Conservation (phyloP, 2,113 vertebrate species). For the Leucosticte australis region DNA sequence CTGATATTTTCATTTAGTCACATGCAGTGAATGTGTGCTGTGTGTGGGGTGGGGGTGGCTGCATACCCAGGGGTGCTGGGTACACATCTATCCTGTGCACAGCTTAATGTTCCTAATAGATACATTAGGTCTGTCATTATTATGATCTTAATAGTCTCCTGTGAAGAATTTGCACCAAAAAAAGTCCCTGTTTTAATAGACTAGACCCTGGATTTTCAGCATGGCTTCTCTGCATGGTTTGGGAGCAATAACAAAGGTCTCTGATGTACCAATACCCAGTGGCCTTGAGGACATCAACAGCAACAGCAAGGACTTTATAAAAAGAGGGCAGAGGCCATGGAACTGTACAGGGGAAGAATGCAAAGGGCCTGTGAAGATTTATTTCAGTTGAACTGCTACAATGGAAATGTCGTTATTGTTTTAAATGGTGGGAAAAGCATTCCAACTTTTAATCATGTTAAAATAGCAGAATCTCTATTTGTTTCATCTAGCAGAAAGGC, state of each 20-base stretch:
- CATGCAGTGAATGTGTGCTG: neutral
- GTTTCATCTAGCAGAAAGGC: neutral
- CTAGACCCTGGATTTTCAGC: neutral
- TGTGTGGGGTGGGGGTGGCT: neutral
- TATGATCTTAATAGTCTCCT: neutral
- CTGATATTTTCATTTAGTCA: neutral
- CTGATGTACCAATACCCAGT: neutral
- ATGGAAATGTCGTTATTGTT: neutral
- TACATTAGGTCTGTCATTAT: neutral
- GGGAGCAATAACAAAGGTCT: neutral
- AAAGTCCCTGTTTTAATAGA: neutral
- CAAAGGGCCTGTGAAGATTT: conserved; percentile 21
- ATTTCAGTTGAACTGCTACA: neutral
- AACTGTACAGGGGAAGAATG: neutral
- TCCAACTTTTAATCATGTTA: neutral
- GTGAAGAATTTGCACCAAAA: neutral
- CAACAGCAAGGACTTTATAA: neutral
- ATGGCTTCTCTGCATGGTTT: neutral
- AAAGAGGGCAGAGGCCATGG: neutral
- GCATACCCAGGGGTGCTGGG: neutral
- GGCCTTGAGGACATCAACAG: neutral
- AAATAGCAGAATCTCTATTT: neutral
- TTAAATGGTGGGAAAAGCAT: neutral
- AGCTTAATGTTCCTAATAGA: neutral
- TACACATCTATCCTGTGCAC: neutral